Conservation (phyloP, 1,140 invertebrate species). For the Neocloeon triangulifer region DNA sequence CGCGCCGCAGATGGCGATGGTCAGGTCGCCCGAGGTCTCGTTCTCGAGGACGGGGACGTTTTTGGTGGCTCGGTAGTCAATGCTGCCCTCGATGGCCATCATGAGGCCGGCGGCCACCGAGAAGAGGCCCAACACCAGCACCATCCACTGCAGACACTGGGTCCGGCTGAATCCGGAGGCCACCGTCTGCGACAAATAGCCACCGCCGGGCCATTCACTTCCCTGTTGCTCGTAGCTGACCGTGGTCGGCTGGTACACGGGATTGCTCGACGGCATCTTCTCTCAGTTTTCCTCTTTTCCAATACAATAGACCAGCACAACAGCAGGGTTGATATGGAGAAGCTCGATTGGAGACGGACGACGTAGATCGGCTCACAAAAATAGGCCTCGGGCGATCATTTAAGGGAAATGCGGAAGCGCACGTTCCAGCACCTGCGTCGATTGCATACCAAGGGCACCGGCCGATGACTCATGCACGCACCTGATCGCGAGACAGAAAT, state of each 20-base stretch:
- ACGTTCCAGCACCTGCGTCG: too few species aligned
- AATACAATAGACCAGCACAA: too few species aligned
- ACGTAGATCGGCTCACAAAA: too few species aligned
- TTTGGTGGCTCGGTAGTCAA: too few species aligned
- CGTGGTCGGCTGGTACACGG: constrained; percentile 45
- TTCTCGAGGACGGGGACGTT: not conserved
- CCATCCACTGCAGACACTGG: constrained; percentile 16
- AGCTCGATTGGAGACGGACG: too few species aligned
- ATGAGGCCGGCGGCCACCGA: constrained; percentile 12
- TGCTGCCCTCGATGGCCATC: constrained; percentile 12
- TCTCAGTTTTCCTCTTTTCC: too few species aligned
- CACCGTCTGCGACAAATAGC: constrained; percentile 27
- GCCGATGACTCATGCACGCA: too few species aligned
- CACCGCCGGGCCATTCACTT: constrained; percentile 25
- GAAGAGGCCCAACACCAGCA: constrained; percentile 9
- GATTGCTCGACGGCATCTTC: constrained; percentile 31
- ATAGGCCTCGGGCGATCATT: too few species aligned
- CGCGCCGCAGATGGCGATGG: constrained; percentile 10
- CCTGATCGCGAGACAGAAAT: too few species aligned
- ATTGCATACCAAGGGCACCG: too few species aligned
- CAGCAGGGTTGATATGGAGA: too few species aligned
- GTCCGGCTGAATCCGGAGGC: constrained; percentile 19
- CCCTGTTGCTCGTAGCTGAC: constrained; percentile 39
- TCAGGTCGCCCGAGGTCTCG: constrained; percentile 5
- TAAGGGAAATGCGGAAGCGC: too few species aligned